Conservation (phyloP, 2,113 vertebrate species). For the Colossoma macropomum region DNA sequence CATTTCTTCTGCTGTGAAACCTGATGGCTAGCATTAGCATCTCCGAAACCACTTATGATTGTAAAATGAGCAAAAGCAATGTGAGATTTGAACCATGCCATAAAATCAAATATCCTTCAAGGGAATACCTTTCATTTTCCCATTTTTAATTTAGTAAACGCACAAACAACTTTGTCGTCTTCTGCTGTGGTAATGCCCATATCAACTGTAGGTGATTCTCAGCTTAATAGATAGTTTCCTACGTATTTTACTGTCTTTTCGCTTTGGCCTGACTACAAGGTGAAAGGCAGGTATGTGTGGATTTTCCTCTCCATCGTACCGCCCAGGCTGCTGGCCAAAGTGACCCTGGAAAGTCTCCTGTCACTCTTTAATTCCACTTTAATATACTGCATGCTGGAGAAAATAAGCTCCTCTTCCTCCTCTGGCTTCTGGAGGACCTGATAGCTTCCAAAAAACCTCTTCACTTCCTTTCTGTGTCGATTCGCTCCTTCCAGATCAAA, state of each 20-base stretch:
- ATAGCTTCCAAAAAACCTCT: slow-evolving; percentile 15
- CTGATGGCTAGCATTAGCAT: background rate
- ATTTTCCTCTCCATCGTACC: slow-evolving; percentile 11
- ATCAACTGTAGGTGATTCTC: no score
- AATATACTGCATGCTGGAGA: slow-evolving; percentile 37
- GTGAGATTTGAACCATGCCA: background rate
- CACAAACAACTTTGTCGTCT: no score
- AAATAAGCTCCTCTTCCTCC: slow-evolving; percentile 44
- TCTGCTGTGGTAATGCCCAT: no score
- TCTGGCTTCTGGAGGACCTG: slow-evolving; percentile 4
- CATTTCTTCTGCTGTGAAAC: background rate
- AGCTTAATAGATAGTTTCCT: no score
- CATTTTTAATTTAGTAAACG: no score
- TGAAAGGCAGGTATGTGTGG: slow-evolving; percentile 17
- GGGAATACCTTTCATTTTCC: no score
- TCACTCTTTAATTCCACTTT: slow-evolving; percentile 31
- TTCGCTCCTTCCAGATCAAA: background rate
- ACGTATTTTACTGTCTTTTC: background rate
- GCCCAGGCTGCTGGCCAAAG: slow-evolving; percentile 23
- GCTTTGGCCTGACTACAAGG: background rate
- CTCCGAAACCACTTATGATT: background rate
- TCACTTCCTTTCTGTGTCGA: background rate
- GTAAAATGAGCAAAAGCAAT: background rate
- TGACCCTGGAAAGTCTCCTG: slow-evolving; percentile 27
- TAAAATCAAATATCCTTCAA: no score